phyloP scores from a whole-genome alignment of 2,888 invertebrate species.

The Patella caerulea region DNA sequence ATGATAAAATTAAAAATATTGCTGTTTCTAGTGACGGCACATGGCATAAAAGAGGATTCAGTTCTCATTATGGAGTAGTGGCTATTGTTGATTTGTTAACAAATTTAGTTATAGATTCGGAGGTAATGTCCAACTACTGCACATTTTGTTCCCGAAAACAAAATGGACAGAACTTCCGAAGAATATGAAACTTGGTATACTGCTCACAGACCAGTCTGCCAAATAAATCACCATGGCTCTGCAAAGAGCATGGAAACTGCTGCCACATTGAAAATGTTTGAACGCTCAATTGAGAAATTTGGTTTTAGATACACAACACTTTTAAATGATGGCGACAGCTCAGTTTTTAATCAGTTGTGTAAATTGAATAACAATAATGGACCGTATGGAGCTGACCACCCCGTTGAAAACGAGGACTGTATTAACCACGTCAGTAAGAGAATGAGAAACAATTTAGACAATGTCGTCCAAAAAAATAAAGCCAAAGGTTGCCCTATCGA shows the following conservation, averaged over 20 bases:
- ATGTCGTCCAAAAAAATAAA: neutral
- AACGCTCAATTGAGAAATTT: neutral
- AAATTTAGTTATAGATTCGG: neutral
- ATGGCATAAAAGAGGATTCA: slow-evolving; percentile 11
- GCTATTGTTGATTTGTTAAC: slow-evolving; percentile 4
- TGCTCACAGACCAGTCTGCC: slow-evolving; percentile 7
- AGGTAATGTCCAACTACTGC: neutral
- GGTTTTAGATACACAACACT: slow-evolving; percentile 11
- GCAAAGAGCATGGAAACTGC: slow-evolving; percentile 7
- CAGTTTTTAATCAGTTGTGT: neutral
- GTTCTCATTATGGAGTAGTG: neutral
- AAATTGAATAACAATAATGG: neutral
- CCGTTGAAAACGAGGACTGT: slow-evolving; percentile 11
- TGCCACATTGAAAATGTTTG: neutral
- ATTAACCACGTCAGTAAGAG: slow-evolving; percentile 13
- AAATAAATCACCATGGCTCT: slow-evolving; percentile 13
- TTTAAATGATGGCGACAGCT: slow-evolving; percentile 16
- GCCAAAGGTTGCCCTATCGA: slow-evolving; percentile 10
- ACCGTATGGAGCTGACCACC: slow-evolving; percentile 3
- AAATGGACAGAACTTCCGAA: slow-evolving; percentile 8
- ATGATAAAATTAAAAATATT: neutral
- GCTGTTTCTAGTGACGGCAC: slow-evolving; percentile 15
- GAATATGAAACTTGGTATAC: neutral
- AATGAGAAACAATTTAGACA: neutral
- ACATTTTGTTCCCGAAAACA: neutral